Evolutionary conservation across 2,888 invertebrate species (phyloP).

Genomic region (Plutella xylostella): DNA sequence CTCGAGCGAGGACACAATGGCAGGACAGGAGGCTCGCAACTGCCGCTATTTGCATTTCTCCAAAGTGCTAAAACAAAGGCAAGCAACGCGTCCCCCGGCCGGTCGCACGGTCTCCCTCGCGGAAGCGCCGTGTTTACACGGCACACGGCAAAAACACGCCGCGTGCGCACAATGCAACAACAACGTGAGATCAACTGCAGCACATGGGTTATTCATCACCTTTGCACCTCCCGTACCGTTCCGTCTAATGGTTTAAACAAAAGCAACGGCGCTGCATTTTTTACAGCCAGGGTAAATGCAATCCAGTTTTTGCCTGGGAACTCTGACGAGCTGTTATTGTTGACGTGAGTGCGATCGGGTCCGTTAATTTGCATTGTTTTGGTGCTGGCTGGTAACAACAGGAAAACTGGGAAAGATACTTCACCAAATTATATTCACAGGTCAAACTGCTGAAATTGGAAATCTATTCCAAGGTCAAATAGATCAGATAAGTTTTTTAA

Average conservation of each 20-base stretch:
- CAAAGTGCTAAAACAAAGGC: conserved; percentile 50
- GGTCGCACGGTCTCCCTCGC: conserved; percentile 54
- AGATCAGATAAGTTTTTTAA: conserved; percentile 21
- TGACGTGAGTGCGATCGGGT: background rate
- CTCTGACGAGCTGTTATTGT: background rate
- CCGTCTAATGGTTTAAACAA: background rate
- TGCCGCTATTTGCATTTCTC: conserved; percentile 10
- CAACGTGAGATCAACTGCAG: conserved; percentile 6
- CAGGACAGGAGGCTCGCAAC: too few species aligned
- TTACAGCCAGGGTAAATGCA: too few species aligned
- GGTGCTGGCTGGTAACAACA: background rate
- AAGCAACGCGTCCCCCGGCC: conserved; percentile 50
- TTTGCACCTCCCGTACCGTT: conserved; percentile 8
- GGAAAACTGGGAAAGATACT: background rate
- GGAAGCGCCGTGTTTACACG: conserved; percentile 50
- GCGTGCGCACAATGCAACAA: conserved; percentile 34
- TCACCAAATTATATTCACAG: conserved; percentile 1
- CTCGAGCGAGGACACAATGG: too few species aligned
- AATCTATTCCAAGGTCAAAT: conserved; percentile 24
- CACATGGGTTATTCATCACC: conserved; percentile 9
- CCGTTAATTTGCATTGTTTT: background rate
- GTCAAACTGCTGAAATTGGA: conserved; percentile 14
- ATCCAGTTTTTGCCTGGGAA: background rate
- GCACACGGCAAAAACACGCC: conserved; percentile 39
- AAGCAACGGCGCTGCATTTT: too few species aligned